phyloP scores from a whole-genome alignment of 2,888 invertebrate species.

The Euzetes globulus region DNA sequence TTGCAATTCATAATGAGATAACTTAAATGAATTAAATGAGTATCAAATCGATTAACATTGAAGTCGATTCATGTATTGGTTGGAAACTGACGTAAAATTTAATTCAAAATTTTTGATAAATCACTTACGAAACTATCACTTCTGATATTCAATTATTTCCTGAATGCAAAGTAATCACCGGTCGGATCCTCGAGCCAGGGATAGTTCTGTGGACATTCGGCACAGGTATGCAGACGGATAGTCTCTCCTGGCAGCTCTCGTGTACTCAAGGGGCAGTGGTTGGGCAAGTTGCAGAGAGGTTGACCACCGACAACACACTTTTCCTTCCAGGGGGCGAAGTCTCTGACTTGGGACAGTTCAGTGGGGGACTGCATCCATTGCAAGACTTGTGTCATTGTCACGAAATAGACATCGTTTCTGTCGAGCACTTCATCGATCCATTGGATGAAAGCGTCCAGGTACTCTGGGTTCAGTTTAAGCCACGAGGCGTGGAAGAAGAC shows the following conservation, averaged over 20 bases:
- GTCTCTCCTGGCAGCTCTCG: slow-evolving; percentile 80
- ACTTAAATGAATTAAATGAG: background rate
- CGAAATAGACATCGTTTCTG: slow-evolving; percentile 84
- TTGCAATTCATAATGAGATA: slow-evolving; percentile 5
- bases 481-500: slow-evolving; percentile 87
- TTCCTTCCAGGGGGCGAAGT: slow-evolving; percentile 92
- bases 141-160: slow-evolving; percentile 36
- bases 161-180: slow-evolving; percentile 64
- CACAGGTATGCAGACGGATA: slow-evolving; percentile 82
- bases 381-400: slow-evolving; percentile 78
- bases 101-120: background rate
- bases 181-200: slow-evolving; percentile 88
- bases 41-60: too few relatives aligned
- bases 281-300: slow-evolving; percentile 82
- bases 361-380: slow-evolving; percentile 95
- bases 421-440: slow-evolving; percentile 87
- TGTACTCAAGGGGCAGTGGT: slow-evolving; percentile 79
- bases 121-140: background rate
- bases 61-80: too few relatives aligned
- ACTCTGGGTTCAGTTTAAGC: slow-evolving; percentile 83
- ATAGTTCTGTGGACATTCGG: slow-evolving; percentile 92
- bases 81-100: background rate
- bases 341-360: slow-evolving; percentile 71
- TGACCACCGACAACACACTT: slow-evolving; percentile 90
- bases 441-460: slow-evolving; percentile 78